Percentiles rank a stretch among this genome's conserved stretches.
Evolutionary conservation across 2,113 vertebrate species (phyloP).

Genomic region (Ceyx margarethae): DNA sequence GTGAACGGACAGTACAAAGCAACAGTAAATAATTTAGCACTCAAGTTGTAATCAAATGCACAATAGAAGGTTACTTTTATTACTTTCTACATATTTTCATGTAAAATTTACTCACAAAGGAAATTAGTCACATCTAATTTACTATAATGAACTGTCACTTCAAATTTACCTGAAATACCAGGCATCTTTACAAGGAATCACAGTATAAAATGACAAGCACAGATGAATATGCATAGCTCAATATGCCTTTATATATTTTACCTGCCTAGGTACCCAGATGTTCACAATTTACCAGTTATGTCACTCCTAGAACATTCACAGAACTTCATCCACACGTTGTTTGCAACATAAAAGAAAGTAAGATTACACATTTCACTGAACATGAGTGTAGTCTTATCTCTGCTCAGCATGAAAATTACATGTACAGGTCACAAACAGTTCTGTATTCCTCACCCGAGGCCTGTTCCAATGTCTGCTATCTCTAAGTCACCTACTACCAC

Average conservation of each 20-base stretch:
- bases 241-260: background rate
- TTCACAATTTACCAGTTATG: background rate
- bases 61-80: constrained; percentile 21
- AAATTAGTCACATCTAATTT: background rate
- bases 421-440: background rate
- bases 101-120: constrained; percentile 10
- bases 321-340: background rate
- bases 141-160: background rate
- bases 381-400: background rate
- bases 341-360: background rate
- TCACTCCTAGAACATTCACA: background rate
- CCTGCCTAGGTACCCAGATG: background rate
- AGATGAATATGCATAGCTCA: background rate
- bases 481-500: background rate
- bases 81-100: background rate
- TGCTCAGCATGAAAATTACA: background rate
- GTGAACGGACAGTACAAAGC: constrained; percentile 36
- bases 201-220: background rate
- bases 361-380: background rate
- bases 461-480: background rate
- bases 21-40: constrained; percentile 71
- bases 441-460: background rate
- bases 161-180: constrained; percentile 2
- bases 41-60: constrained; percentile 1
- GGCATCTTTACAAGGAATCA: background rate